phyloP scores from a whole-genome alignment of 1,140 invertebrate species.

The Orchestia grillus region DNA sequence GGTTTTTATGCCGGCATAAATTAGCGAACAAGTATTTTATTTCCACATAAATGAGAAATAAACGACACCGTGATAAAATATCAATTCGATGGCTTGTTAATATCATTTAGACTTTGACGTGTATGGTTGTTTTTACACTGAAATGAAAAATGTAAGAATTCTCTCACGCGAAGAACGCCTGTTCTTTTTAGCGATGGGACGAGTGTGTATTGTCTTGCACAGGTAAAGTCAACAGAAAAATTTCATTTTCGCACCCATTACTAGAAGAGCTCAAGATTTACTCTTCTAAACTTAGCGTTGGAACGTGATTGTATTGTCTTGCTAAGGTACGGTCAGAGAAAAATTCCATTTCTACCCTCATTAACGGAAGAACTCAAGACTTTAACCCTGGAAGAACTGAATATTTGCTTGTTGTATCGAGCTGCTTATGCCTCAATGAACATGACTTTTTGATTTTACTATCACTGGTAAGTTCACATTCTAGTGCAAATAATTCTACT shows the following conservation, averaged over 20 bases:
- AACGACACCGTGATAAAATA: background rate
- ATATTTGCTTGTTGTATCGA: background rate
- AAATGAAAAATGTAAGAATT: background rate
- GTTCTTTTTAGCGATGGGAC: background rate
- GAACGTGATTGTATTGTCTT: background rate
- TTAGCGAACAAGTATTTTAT: background rate
- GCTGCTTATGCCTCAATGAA: background rate
- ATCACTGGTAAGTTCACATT: background rate
- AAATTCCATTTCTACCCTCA: no score
- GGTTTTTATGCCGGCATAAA: background rate
- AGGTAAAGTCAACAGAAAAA: background rate
- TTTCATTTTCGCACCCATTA: background rate
- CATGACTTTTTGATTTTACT: background rate
- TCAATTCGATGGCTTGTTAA: background rate
- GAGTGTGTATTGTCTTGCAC: background rate
- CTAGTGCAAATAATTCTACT: background rate
- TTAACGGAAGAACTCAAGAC: no score
- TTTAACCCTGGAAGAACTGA: background rate
- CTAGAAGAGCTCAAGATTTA: no score
- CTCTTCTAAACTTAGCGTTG: background rate
- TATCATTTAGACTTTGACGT: background rate
- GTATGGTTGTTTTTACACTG: background rate
- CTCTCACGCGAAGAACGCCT: background rate
- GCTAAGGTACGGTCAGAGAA: background rate
- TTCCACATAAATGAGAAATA: no score